phyloP scores from a whole-genome alignment of 1,140 invertebrate genomes.

The Eupristina koningsbergeri region DNA sequence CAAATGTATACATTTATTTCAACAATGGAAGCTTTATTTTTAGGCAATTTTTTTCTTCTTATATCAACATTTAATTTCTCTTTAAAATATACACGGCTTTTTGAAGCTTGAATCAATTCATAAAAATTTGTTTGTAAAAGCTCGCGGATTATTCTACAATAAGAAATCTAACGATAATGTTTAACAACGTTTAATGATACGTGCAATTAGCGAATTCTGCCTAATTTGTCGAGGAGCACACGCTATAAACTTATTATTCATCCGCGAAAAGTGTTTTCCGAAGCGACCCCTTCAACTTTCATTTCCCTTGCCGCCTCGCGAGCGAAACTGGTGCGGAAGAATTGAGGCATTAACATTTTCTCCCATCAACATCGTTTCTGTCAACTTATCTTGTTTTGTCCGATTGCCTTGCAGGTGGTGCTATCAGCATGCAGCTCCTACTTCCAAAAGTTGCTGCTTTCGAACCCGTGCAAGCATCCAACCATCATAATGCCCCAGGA shows the following conservation, averaged over 20 bases:
- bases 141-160: no score
- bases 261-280: background rate
- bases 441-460: constrained; percentile 80
- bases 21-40: no score
- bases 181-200: no score
- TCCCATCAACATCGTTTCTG: background rate
- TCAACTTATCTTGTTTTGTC: background rate
- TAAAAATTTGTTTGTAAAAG: no score
- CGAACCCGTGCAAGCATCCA: constrained; percentile 84
- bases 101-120: no score
- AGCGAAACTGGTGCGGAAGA: background rate
- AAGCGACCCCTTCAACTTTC: background rate
- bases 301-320: no score
- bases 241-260: background rate
- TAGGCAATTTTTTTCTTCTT: no score
- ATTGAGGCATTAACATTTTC: no score
- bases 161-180: no score
- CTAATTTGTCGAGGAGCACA: background rate
- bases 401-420: constrained; percentile 77
- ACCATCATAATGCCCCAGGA: constrained; percentile 86
- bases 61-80: no score
- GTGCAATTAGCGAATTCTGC: no score
- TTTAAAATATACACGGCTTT: no score
- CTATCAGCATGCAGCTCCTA: constrained; percentile 82
- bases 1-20: background rate